Evolutionary conservation across 2,113 vertebrate species (phyloP).

Genomic region (Lates calcarifer): DNA sequence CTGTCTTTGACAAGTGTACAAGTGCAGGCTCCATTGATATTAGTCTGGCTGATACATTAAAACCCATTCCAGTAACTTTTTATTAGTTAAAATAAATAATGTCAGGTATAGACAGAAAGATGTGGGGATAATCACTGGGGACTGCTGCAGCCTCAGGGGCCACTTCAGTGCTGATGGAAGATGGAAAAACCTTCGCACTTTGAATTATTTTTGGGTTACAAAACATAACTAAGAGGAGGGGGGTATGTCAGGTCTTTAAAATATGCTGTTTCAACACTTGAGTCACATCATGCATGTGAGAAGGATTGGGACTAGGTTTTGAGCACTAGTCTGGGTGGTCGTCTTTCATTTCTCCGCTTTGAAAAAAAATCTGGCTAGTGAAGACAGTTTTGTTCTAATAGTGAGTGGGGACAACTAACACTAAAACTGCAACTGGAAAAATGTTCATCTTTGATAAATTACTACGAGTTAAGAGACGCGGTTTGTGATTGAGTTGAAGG

Average conservation of each 20-base stretch:
- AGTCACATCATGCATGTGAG: constrained; percentile 15
- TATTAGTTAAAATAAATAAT: constrained; percentile 74
- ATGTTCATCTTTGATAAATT: not conserved
- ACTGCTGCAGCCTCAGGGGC: constrained; percentile 64
- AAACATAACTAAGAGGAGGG: constrained; percentile 25
- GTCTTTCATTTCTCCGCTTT: not conserved
- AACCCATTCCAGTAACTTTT: constrained; percentile 63
- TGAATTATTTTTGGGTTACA: constrained; percentile 47
- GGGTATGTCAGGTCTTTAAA: constrained; percentile 7
- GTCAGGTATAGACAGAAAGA: constrained; percentile 66
- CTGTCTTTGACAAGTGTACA: constrained; percentile 48
- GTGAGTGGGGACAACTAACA: not conserved
- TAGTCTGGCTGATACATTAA: constrained; percentile 66
- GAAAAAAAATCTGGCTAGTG: not conserved
- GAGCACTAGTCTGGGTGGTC: constrained; percentile 37
- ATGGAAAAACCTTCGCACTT: constrained; percentile 57
- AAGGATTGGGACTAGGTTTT: constrained; percentile 19
- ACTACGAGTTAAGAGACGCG: not conserved
- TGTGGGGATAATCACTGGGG: constrained; percentile 66
- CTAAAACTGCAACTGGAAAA: not conserved
- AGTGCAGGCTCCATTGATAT: constrained; percentile 57
- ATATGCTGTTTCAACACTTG: constrained; percentile 33
- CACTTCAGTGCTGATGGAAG: constrained; percentile 39
- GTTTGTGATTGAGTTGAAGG: not conserved
- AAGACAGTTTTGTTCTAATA: constrained; percentile 13